Evolutionary conservation across 1,140 invertebrate genomes (phyloP).

Genomic region (Temnothorax curvispinosus): DNA sequence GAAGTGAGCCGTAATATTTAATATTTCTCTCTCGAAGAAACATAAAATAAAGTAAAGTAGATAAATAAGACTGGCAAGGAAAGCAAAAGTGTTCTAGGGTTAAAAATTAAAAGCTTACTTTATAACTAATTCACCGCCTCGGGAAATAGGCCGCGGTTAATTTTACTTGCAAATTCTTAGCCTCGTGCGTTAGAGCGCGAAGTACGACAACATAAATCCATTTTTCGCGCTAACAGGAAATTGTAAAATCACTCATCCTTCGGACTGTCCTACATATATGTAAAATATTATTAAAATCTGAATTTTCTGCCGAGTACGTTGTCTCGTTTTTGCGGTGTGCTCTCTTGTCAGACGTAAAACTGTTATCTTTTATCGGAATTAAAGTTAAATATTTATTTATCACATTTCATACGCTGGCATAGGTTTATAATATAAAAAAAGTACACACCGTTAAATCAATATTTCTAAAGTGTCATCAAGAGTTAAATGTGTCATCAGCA

Average conservation of each 20-base stretch:
- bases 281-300: slow-evolving; percentile 22
- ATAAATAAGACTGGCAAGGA: background rate
- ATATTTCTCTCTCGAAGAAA: background rate
- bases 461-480: background rate
- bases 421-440: background rate
- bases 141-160: slow-evolving; percentile 39
- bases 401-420: background rate
- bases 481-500: background rate
- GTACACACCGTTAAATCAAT: background rate
- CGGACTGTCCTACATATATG: background rate
- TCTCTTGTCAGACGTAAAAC: background rate
- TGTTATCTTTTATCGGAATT: background rate
- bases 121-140: slow-evolving; percentile 35
- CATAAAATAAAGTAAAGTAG: background rate
- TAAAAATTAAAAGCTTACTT: slow-evolving; percentile 44
- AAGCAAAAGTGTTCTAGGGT: slow-evolving; percentile 23
- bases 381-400: background rate
- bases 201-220: slow-evolving; percentile 27
- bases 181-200: background rate
- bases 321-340: background rate
- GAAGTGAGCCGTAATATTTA: background rate
- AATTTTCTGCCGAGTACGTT: background rate
- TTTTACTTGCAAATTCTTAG: slow-evolving; percentile 48
- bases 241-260: slow-evolving; percentile 26
- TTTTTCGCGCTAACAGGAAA: slow-evolving; percentile 12